Evolutionary conservation across 2,797 vertebrate species (phyloP).

Genomic region (Oreonectes daqikongensis): DNA sequence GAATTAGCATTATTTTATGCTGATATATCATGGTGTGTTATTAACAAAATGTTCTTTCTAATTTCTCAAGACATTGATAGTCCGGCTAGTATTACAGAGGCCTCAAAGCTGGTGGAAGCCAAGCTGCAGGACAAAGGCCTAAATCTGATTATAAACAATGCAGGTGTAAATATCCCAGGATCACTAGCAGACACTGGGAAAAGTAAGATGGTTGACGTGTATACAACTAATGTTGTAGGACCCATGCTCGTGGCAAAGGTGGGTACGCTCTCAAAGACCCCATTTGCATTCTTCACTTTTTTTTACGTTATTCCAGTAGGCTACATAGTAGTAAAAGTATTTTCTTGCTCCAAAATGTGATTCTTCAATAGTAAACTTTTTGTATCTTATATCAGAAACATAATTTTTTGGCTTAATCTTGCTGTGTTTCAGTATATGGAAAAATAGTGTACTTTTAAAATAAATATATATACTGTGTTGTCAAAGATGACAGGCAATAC

Average conservation of each 20-base stretch:
- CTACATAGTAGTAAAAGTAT: neutral
- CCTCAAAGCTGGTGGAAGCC: conserved; percentile 57
- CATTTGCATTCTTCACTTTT: neutral
- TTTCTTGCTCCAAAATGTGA: neutral
- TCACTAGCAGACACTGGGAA: conserved; percentile 51
- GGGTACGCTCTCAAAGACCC: neutral
- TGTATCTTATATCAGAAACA: neutral
- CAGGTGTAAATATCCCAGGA: conserved; percentile 60
- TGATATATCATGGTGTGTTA: neutral
- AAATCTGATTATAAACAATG: conserved; percentile 76
- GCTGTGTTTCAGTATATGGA: too few relatives aligned
- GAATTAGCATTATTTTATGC: neutral
- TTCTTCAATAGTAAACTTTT: too few relatives aligned
- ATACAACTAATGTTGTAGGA: conserved; percentile 71
- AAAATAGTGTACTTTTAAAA: too few relatives aligned
- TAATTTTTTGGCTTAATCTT: too few relatives aligned
- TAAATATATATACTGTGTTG: too few relatives aligned
- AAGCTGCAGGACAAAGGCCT: conserved; percentile 56
- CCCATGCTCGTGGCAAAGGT: conserved; percentile 72
- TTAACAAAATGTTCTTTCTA: neutral
- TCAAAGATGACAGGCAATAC: too few relatives aligned
- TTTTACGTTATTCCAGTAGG: neutral
- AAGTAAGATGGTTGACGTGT: conserved; percentile 66
- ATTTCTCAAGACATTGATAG: conserved; percentile 59
- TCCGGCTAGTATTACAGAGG: conserved; percentile 60